phyloP scores from a whole-genome alignment of 2,797 vertebrate species.

The Mormyrus hasselquistii region DNA sequence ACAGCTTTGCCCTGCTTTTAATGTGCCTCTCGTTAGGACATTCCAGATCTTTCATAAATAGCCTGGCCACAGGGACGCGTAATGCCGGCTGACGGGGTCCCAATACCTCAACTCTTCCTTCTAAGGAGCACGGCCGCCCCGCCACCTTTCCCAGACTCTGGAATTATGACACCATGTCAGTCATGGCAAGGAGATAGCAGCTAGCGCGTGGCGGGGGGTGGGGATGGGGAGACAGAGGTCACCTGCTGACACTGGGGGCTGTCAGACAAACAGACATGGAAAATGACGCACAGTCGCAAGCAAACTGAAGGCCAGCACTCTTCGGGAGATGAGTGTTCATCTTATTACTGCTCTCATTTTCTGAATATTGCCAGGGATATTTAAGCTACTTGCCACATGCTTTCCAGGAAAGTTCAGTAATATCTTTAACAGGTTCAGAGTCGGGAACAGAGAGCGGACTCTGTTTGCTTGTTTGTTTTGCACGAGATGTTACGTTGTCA shows the following conservation, averaged over 20 bases:
- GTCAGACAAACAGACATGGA: not conserved
- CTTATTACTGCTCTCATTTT: not conserved
- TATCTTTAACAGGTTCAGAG: not conserved
- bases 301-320: not conserved
- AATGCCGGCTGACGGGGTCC: not conserved
- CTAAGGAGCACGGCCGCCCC: not conserved
- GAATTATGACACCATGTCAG: not conserved
- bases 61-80: not conserved
- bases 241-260: not conserved
- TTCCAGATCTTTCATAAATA: constrained; percentile 2
- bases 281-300: not conserved
- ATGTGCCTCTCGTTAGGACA: not conserved
- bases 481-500: not conserved
- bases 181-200: not conserved
- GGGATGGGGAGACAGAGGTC: not conserved
- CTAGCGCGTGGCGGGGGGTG: not conserved
- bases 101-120: not conserved
- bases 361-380: not conserved
- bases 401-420: not conserved
- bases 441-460: not conserved
- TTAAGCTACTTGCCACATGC: constrained; percentile 7
- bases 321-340: not conserved
- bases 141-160: not conserved
- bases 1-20: not conserved
- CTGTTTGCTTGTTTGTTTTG: not conserved